A percentile compares a stretch with the other conserved stretches of the same genome.
These are phyloP conservation scores for Amphibalanus amphitrite DNA, from an alignment of 1,140 invertebrate species.

Conservation along the genomic window DNA sequence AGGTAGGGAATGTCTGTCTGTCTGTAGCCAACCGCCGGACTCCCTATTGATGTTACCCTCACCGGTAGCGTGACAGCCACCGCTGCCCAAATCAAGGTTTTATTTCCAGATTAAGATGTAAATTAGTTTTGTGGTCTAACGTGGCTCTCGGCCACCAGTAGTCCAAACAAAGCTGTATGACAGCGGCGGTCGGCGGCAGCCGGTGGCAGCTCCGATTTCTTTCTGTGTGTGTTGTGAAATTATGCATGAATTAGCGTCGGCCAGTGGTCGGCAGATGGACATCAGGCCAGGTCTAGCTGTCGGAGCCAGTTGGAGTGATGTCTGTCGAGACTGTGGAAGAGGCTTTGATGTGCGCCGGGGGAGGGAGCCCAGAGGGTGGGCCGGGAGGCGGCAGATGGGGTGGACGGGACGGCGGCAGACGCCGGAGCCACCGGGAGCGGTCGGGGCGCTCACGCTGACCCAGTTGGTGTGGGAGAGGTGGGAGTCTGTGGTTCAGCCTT, in stretches of 20 bases:
- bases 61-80: not conserved
- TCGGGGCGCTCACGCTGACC: not conserved
- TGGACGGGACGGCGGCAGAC: no score
- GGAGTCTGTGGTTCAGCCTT: not conserved
- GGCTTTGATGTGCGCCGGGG: no score
- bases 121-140: not conserved
- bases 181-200: no score
- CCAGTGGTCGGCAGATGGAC: not conserved
- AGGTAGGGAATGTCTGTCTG: no score
- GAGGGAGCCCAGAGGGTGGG: no score
- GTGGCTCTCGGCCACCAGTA: no score
- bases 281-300: not conserved
- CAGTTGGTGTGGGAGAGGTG: not conserved
- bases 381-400: no score
- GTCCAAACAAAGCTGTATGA: not conserved
- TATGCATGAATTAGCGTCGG: not conserved
- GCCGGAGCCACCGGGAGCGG: no score
- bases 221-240: not conserved
- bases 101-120: not conserved
- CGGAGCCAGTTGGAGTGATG: no score
- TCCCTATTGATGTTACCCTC: not conserved
- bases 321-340: no score
- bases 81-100: not conserved
- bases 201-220: not conserved
- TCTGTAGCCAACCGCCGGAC: no score